A percentile compares a stretch with the other conserved stretches of the same genome.
These are phyloP conservation scores for Esperia sulphurella DNA, from an alignment of 2,888 invertebrate species.

Conservation along the genomic window DNA sequence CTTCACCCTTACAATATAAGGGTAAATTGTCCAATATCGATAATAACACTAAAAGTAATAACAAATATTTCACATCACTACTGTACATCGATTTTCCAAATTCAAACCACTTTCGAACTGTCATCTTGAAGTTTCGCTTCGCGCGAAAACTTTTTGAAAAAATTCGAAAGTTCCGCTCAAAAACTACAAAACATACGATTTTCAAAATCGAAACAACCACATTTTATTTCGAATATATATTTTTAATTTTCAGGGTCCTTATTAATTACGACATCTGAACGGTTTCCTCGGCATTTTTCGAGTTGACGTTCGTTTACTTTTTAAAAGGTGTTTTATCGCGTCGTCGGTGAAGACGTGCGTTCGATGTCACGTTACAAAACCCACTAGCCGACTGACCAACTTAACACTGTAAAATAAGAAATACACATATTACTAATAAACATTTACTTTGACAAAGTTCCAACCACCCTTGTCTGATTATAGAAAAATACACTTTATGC, in stretches of 20 bases:
- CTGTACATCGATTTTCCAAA: conserved; percentile 39
- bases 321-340: conserved; percentile 9
- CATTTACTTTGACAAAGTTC: conserved; percentile 41
- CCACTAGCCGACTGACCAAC: conserved; percentile 79
- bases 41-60: conserved; percentile 57
- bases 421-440: conserved; percentile 65
- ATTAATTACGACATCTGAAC: conserved; percentile 34
- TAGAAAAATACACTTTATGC: conserved; percentile 17
- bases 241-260: conserved; percentile 12
- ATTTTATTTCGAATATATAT: conserved; percentile 35
- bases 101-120: conserved; percentile 61
- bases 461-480: conserved; percentile 31
- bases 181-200: conserved; percentile 20
- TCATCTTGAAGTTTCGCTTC: conserved; percentile 60
- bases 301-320: conserved; percentile 19
- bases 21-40: conserved; percentile 56
- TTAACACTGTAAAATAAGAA: conserved; percentile 75
- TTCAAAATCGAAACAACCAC: conserved; percentile 36
- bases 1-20: conserved; percentile 45
- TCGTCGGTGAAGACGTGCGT: conserved; percentile 39
- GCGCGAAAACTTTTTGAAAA: conserved; percentile 33
- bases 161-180: conserved; percentile 12
- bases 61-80: conserved; percentile 64
- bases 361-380: conserved; percentile 46
- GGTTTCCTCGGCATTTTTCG: conserved; percentile 57